phyloP scores from a whole-genome alignment of 2,888 invertebrate species.

The Lysandra bellargus region DNA sequence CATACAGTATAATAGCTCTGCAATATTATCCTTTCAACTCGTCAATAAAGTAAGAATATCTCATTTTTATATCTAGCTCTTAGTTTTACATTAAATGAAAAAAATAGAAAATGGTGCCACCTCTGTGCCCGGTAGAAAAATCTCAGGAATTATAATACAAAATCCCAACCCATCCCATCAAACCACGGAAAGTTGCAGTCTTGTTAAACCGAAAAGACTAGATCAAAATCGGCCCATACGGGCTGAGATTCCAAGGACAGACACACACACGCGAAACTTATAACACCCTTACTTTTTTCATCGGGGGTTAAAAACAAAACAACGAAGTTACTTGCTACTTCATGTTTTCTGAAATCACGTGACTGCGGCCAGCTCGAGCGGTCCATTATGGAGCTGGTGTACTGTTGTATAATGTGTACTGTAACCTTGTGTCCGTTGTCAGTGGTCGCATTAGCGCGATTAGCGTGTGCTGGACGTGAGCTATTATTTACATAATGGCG shows the following conservation, averaged over 20 bases:
- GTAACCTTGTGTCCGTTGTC: constrained; percentile 36
- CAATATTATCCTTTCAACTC: neutral
- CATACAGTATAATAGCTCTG: neutral
- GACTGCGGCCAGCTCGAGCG: neutral
- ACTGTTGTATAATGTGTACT: neutral
- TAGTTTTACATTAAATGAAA: no score
- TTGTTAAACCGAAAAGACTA: no score
- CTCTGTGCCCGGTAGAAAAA: no score
- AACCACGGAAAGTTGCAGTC: no score
- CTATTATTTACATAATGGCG: constrained; percentile 61
- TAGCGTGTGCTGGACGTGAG: constrained; percentile 49
- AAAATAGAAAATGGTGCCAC: no score
- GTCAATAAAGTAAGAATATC: neutral
- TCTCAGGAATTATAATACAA: no score
- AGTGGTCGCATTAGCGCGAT: constrained; percentile 51
- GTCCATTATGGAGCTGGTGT: neutral
- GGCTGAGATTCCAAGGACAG: no score
- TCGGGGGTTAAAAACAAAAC: no score
- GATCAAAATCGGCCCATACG: no score
- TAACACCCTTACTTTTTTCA: neutral
- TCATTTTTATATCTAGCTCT: no score
- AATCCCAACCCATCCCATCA: no score
- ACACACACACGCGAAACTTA: neutral
- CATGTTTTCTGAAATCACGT: neutral
- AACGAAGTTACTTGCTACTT: neutral